These are phyloP conservation scores for Drosophila yooni DNA, from an alignment of 2,888 invertebrate species.

Conservation along the genomic window DNA sequence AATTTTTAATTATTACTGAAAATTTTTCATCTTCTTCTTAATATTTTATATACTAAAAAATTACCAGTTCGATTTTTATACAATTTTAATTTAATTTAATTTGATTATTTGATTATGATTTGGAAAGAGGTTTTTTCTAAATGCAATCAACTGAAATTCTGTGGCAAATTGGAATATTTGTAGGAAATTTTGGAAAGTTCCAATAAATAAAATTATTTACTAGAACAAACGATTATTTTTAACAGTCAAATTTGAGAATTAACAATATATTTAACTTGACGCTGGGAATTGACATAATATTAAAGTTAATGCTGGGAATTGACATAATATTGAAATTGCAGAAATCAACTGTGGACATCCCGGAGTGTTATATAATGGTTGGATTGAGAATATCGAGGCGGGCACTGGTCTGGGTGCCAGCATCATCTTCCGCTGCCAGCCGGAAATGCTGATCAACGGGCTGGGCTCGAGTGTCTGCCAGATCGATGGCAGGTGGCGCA, in stretches of 20 bases:
- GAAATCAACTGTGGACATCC: constrained; percentile 99
- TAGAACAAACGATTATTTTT: too few relatives aligned
- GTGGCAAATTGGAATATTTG: not conserved
- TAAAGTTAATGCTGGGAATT: too few relatives aligned
- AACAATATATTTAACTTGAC: not conserved
- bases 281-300: not conserved
- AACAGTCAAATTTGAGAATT: not conserved
- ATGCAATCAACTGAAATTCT: not conserved
- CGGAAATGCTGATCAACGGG: constrained; percentile 95
- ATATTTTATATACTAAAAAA: not conserved
- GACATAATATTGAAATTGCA: constrained; percentile 77
- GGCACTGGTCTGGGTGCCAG: constrained; percentile 96
- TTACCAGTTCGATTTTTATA: not conserved
- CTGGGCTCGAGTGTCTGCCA: constrained; percentile 96
- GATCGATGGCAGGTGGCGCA: constrained; percentile 97
- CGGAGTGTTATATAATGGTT: constrained; percentile 97
- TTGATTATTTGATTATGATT: not conserved
- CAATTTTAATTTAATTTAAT: not conserved
- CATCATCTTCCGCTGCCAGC: constrained; percentile 96
- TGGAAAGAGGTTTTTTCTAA: not conserved
- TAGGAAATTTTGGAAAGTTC: not conserved
- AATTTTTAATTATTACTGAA: not conserved
- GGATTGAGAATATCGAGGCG: constrained; percentile 94
- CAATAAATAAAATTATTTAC: not conserved
- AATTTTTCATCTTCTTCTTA: not conserved